Percentiles rank a stretch among this genome's conserved stretches.
phyloP scores from a whole-genome alignment of 35 echinoderm and acorn worm genomes.

The Acanthaster planci region DNA sequence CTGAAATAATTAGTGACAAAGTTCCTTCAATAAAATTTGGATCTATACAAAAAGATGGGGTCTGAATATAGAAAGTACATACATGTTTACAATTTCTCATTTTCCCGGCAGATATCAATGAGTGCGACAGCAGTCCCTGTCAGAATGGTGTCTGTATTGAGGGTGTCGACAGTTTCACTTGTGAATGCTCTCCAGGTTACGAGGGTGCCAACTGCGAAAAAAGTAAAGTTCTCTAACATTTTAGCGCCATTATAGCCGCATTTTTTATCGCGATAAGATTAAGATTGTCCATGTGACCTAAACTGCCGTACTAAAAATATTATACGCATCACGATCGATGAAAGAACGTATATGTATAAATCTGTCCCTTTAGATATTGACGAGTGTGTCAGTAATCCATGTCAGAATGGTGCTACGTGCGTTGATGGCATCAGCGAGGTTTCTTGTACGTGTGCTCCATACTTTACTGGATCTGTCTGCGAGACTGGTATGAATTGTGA shows the following conservation, averaged over 20 bases:
- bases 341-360: too few species aligned
- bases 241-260: too few species aligned
- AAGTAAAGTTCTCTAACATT: background rate
- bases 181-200: constrained; percentile 60
- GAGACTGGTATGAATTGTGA: constrained; percentile 23
- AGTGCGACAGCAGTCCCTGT: constrained; percentile 53
- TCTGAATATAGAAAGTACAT: too few species aligned
- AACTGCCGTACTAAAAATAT: too few species aligned
- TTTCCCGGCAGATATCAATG: constrained; percentile 18
- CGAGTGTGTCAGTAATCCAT: constrained; percentile 39
- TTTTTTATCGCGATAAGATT: too few species aligned
- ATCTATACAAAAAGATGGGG: too few species aligned
- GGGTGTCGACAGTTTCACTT: constrained; percentile 38
- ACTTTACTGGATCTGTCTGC: constrained; percentile 27
- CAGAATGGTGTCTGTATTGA: constrained; percentile 55
- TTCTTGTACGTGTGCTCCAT: constrained; percentile 15
- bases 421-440: constrained; percentile 19
- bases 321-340: too few species aligned
- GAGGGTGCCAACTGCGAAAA: constrained; percentile 40
- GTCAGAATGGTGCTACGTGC: constrained; percentile 37
- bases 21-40: too few species aligned
- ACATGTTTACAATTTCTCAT: too few species aligned
- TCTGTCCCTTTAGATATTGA: background rate
- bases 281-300: too few species aligned
- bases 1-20: too few species aligned